A percentile compares a stretch with the other conserved stretches of the same genome.
These are phyloP conservation scores for Lateolabrax maculatus DNA, from an alignment of 2,797 vertebrate genomes.

Conservation along the genomic window DNA sequence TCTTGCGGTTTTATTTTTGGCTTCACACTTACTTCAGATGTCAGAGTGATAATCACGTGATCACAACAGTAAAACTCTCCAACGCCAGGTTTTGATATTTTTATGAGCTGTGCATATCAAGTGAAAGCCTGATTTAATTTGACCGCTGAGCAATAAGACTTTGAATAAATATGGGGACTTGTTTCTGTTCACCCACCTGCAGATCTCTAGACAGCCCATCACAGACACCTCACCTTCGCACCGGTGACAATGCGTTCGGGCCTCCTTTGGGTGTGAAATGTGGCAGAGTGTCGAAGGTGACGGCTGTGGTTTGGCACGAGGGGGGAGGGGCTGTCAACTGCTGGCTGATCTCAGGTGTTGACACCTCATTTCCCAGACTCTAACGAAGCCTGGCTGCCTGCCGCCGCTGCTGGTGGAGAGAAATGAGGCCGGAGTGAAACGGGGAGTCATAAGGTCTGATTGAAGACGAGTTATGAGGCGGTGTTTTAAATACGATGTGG, in stretches of 20 bases:
- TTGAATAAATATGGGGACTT: slow-evolving; percentile 1
- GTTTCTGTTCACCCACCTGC: slow-evolving; percentile 31
- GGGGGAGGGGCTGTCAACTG: slow-evolving; percentile 37
- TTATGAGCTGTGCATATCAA: slow-evolving; percentile 41
- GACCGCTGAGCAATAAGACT: slow-evolving; percentile 8
- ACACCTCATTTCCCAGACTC: slow-evolving; percentile 53
- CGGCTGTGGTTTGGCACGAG: slow-evolving; percentile 34
- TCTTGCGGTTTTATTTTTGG: slow-evolving; percentile 27
- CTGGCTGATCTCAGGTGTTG: slow-evolving; percentile 59
- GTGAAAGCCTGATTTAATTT: slow-evolving; percentile 32
- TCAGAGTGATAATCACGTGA: slow-evolving; percentile 26
- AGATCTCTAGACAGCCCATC: slow-evolving; percentile 12
- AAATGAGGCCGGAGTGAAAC: slow-evolving; percentile 8
- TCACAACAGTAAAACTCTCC: slow-evolving; percentile 9
- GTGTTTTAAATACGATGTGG: background rate
- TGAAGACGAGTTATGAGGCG: background rate
- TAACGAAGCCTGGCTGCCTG: slow-evolving; percentile 41
- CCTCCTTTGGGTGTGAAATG: slow-evolving; percentile 41
- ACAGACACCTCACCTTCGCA: slow-evolving; percentile 48
- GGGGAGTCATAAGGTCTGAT: background rate
- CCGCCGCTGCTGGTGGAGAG: background rate
- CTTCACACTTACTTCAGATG: slow-evolving; percentile 28
- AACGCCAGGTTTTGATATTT: slow-evolving; percentile 5
- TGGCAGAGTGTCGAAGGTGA: slow-evolving; percentile 12
- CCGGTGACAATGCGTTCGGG: slow-evolving; percentile 22